Conservation (phyloP, 2,888 invertebrate genomes). For the Empis stercorea region DNA sequence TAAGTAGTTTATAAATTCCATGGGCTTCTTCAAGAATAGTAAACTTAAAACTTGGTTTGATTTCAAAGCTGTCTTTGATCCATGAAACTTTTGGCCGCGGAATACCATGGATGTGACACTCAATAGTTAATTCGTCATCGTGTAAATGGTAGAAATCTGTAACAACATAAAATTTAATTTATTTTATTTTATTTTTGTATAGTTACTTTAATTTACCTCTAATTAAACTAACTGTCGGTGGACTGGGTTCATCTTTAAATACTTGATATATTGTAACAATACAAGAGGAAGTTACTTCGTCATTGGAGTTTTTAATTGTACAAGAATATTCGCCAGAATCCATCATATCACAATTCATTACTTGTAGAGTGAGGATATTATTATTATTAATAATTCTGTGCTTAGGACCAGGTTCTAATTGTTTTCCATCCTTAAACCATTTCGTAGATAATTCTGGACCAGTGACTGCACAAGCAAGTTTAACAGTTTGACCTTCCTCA, state of each 20-base stretch:
- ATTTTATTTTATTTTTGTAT: no score
- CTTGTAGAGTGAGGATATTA: constrained; percentile 45
- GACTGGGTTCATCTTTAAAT: constrained; percentile 53
- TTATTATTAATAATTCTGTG: constrained; percentile 40
- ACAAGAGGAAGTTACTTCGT: constrained; percentile 57
- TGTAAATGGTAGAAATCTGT: constrained; percentile 35
- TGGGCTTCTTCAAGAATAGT: constrained; percentile 34
- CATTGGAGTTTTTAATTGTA: constrained; percentile 59
- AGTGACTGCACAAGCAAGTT: constrained; percentile 65
- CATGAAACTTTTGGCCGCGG: constrained; percentile 32
- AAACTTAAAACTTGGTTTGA: constrained; percentile 31
- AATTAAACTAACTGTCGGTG: constrained; percentile 61
- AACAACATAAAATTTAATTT: constrained; percentile 6
- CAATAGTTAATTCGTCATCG: constrained; percentile 48
- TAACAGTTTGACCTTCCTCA: constrained; percentile 58
- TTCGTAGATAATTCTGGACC: constrained; percentile 57
- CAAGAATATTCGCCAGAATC: constrained; percentile 58
- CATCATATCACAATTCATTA: constrained; percentile 43
- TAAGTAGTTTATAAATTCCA: constrained; percentile 41
- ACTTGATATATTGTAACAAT: constrained; percentile 62
- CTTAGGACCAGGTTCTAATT: constrained; percentile 33
- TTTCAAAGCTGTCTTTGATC: constrained; percentile 29
- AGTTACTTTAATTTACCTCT: constrained; percentile 40
- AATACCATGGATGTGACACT: constrained; percentile 36
- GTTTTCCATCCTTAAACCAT: constrained; percentile 60